Base-by-base conservation (phyloP, 53 echinoderm and acorn worm species). In the Patiria pectinifera region DNA sequence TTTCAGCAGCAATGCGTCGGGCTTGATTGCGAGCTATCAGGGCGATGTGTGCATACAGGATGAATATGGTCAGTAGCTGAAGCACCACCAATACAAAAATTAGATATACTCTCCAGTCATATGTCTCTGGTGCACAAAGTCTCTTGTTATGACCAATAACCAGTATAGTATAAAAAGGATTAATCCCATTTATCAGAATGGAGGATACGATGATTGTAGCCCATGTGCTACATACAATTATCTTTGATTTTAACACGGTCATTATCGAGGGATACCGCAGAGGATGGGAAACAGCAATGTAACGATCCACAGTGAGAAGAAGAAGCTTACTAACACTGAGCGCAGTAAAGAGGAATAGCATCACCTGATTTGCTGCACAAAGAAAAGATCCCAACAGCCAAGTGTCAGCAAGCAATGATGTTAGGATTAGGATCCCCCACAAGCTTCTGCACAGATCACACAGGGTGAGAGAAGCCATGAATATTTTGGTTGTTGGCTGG, bases 241-340 rank as follows among this genome's bases (percentile, higher is more conserved):
- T 72, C 72, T 72, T 72, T 23, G 72, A 72, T 72, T 18, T 19
- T 2, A 72, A 72, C 23, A 6, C 23, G 6, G 72, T 72, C 72
- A 72, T 72, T 18, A 72, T n/a, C 0, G 19, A 19, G 6, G 72
- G 21, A 18, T 72, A 72, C 6, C 72, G 72, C 72, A 72, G 72
- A 72, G 72, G 72, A 19, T 23, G 72, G 21, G 72, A 72, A 72
- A 72, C 16, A 72, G 72, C 72, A 72, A 72, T 23, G 72, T 72
- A 72, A 2, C 72, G 72, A 72, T 72, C 72, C 16, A 72, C 23
- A 72, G 72, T 72, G 13, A 72, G 23, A 72, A 72, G 72, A 16
- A 72, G 72, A 19, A 72, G 23, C 6, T 2, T 14, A 72, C 16
- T 14, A 14, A 72, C 23, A 23, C 23, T 72, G 5, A 72, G 6